Percentiles rank a stretch among this genome's conserved stretches.
Conservation (phyloP, 2,113 vertebrate species). For the Chaetura pelagica region DNA sequence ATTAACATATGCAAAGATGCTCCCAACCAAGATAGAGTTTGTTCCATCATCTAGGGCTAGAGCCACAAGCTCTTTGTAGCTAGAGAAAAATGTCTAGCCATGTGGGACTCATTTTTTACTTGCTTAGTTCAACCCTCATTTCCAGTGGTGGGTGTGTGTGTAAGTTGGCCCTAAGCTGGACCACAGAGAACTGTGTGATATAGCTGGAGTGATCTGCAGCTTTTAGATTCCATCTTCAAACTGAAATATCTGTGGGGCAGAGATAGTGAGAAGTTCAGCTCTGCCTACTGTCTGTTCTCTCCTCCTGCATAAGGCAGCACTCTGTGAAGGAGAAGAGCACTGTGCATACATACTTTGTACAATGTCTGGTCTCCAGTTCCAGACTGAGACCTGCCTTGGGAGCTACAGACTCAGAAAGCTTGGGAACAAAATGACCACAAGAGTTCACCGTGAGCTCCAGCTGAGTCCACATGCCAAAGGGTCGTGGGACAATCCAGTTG, state of each 20-base stretch:
- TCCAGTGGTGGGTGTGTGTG: accelerated
- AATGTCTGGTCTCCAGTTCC: background rate
- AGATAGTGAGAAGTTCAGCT: background rate
- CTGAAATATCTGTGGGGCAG: background rate
- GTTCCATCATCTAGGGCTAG: background rate
- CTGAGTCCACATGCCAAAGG: background rate
- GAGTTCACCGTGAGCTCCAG: background rate
- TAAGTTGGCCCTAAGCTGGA: background rate
- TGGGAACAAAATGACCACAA: background rate
- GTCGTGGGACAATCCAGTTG: background rate
- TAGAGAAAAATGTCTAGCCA: background rate
- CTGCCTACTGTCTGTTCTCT: background rate
- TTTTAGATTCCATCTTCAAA: background rate
- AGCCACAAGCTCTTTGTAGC: background rate
- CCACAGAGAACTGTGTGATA: background rate
- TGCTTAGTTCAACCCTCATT: background rate
- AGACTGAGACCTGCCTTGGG: background rate
- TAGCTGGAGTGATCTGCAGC: background rate
- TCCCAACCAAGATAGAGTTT: accelerated
- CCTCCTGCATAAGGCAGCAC: background rate
- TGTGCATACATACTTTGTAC: background rate
- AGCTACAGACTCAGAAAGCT: background rate
- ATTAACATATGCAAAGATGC: background rate
- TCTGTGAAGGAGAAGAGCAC: background rate
- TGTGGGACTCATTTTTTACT: background rate